A percentile compares a stretch with the other conserved stretches of the same genome.
Evolutionary conservation across 2,113 vertebrate genomes (phyloP).

Genomic region (Leptobrachium leishanense): DNA sequence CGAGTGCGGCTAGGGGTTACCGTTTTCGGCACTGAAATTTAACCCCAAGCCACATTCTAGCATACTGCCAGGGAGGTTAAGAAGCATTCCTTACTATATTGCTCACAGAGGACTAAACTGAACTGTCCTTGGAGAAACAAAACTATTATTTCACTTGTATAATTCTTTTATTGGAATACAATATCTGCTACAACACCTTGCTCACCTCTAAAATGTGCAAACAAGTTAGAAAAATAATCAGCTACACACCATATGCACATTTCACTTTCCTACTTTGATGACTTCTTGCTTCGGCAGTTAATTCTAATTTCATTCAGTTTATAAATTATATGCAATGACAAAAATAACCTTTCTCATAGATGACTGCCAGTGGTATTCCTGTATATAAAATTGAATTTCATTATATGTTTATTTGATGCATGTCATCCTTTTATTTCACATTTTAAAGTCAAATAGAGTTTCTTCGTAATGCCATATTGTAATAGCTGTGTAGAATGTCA

Average conservation of each 20-base stretch:
- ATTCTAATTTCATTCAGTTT: background rate
- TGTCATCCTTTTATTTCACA: conserved; percentile 2
- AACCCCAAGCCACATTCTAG: too few relatives aligned
- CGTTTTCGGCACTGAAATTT: too few relatives aligned
- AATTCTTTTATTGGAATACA: conserved; percentile 39
- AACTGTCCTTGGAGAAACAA: conserved; percentile 19
- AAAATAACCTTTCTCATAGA: background rate
- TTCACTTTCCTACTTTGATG: background rate
- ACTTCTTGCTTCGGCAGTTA: background rate
- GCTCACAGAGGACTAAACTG: conserved; percentile 11
- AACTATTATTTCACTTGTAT: conserved; percentile 37
- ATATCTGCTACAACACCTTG: conserved; percentile 34
- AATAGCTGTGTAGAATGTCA: background rate
- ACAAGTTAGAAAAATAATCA: conserved; percentile 1
- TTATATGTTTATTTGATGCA: conserved; percentile 1
- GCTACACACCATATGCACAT: background rate
- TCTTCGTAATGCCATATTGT: conserved; percentile 5
- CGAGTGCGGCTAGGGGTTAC: too few relatives aligned
- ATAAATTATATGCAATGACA: background rate
- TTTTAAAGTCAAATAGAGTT: background rate
- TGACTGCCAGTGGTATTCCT: background rate
- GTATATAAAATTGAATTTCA: conserved; percentile 1
- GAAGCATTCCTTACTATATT: too few relatives aligned
- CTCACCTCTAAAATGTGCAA: conserved; percentile 10
- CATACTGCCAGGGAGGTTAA: too few relatives aligned